Percentiles rank a stretch among this genome's conserved stretches.
Evolutionary conservation across 2,888 invertebrate genomes (phyloP).

Genomic region (Scaptomyza tumidula): DNA sequence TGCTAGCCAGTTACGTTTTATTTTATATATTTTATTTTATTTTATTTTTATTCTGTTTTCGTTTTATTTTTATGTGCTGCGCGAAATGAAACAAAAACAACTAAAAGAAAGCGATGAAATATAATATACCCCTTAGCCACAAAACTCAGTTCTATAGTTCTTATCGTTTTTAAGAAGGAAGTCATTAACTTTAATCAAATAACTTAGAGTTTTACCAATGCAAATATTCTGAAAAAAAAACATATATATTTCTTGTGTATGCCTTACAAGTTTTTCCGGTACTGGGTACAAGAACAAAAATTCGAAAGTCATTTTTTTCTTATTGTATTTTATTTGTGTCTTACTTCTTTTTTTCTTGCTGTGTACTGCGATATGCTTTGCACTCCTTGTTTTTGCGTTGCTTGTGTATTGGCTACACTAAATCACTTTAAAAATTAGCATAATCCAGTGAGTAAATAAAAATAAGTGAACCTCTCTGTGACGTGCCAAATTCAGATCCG

Average conservation of each 20-base stretch:
- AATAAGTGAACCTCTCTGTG: slow-evolving; percentile 68
- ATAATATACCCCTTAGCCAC: background rate
- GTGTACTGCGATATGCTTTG: slow-evolving; percentile 30
- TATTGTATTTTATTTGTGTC: slow-evolving; percentile 8
- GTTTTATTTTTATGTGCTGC: slow-evolving; percentile 62
- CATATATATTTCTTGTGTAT: too few species aligned
- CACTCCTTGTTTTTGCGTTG: slow-evolving; percentile 29
- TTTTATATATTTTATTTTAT: slow-evolving; percentile 59
- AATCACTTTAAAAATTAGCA: slow-evolving; percentile 80
- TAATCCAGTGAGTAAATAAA: slow-evolving; percentile 79
- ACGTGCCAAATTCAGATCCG: slow-evolving; percentile 45
- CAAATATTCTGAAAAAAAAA: too few species aligned
- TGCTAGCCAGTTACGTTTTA: slow-evolving; percentile 68
- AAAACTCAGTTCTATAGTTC: too few species aligned
- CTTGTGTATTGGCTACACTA: slow-evolving; percentile 69
- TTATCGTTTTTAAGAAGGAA: too few species aligned
- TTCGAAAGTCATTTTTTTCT: slow-evolving; percentile 28
- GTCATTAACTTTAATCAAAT: too few species aligned
- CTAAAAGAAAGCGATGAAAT: background rate
- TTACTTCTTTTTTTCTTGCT: slow-evolving; percentile 1
- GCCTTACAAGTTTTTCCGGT: background rate
- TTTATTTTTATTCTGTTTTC: slow-evolving; percentile 56
- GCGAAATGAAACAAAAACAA: slow-evolving; percentile 22
- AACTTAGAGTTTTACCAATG: too few species aligned
- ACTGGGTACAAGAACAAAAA: slow-evolving; percentile 15